A percentile compares a stretch with the other conserved stretches of the same genome.
Evolutionary conservation across 2,797 vertebrate genomes (phyloP).

Genomic region (Microtus agrestis): DNA sequence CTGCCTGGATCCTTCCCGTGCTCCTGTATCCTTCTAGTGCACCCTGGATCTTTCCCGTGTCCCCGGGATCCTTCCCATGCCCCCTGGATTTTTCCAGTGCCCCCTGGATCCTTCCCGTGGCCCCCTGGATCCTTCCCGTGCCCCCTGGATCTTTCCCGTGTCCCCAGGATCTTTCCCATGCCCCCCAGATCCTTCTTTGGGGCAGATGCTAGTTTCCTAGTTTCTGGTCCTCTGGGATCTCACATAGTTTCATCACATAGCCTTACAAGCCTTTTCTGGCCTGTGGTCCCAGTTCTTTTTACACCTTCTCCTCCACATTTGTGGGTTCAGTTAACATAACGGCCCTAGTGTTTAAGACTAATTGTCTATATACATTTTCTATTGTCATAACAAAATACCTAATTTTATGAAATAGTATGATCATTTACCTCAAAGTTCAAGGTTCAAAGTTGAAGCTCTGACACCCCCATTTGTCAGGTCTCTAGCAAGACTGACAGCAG

Average conservation of each 20-base stretch:
- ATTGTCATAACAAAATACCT: neutral
- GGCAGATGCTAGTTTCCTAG: neutral
- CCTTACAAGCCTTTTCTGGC: neutral
- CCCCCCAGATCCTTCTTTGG: neutral
- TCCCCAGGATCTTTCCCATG: neutral
- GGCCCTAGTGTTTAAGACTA: neutral
- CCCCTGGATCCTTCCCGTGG: neutral
- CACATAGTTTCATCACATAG: neutral
- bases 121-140: rapidly evolving
- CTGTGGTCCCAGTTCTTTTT: no score
- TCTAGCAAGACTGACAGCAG: neutral
- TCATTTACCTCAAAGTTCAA: neutral
- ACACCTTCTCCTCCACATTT: neutral
- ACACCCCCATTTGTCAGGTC: neutral
- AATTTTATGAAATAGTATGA: neutral
- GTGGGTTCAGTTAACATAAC: neutral
- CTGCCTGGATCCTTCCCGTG: neutral
- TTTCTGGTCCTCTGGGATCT: neutral
- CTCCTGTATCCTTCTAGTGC: no score
- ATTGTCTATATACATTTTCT: neutral
- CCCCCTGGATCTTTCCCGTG: neutral
- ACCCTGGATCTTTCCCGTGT: neutral
- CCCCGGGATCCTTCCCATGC: no score
- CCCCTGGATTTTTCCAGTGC: neutral
- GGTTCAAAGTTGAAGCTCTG: neutral